phyloP scores from a whole-genome alignment of 2,113 vertebrate genomes.

The Lamprotornis superbus region DNA sequence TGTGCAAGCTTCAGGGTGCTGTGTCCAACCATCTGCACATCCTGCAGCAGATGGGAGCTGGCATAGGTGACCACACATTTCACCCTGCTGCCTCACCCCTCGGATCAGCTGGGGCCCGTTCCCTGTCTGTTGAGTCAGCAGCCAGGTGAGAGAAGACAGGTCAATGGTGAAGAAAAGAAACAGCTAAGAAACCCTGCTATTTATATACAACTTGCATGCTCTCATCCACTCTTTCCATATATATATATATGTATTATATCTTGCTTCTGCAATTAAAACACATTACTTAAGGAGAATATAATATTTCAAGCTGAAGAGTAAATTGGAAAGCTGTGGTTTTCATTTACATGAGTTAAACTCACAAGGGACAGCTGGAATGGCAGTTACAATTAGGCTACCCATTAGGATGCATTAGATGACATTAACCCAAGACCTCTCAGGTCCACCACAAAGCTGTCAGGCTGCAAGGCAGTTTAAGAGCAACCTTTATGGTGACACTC shows the following conservation, averaged over 20 bases:
- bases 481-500: constrained; percentile 40
- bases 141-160: background rate
- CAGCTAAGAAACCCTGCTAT: background rate
- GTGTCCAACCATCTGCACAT: background rate
- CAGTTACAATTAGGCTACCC: constrained; percentile 62
- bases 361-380: constrained; percentile 58
- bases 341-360: constrained; percentile 60
- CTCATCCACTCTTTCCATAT: background rate
- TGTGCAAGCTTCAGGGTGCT: background rate
- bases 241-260: background rate
- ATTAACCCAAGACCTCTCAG: constrained; percentile 67
- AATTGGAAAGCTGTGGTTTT: constrained; percentile 62
- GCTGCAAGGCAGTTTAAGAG: constrained; percentile 26
- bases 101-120: background rate
- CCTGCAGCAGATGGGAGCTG: background rate
- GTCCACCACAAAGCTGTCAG: constrained; percentile 42
- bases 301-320: constrained; percentile 39
- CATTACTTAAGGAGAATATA: constrained; percentile 34
- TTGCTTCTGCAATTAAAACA: constrained; percentile 59
- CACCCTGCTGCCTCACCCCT: background rate
- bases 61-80: background rate
- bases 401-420: constrained; percentile 69
- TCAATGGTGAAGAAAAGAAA: background rate
- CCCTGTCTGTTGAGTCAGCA: background rate
- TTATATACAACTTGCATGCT: background rate